phyloP scores from a whole-genome alignment of 2,888 invertebrate species.

The Noctua janthe region DNA sequence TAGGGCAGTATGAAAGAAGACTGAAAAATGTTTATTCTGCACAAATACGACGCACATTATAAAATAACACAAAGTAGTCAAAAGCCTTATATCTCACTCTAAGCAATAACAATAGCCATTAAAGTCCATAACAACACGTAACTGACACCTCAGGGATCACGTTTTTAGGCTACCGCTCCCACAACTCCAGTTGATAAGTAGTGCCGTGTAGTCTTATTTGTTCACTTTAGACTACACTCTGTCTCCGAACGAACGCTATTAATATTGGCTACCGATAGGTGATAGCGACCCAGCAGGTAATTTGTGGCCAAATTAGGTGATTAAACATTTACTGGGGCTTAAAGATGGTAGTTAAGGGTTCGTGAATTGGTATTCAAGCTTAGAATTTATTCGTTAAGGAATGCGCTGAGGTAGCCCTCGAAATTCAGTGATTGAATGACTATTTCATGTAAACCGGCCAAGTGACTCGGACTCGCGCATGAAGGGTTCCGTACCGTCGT shows the following conservation, averaged over 20 bases:
- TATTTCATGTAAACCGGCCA: no score
- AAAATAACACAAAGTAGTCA: no score
- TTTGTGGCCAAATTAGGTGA: constrained; percentile 67
- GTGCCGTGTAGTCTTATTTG: constrained; percentile 81
- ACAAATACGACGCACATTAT: no score
- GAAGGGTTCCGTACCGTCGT: no score
- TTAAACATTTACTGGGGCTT: constrained; percentile 59
- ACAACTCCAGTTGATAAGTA: constrained; percentile 81
- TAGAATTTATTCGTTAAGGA: constrained; percentile 11
- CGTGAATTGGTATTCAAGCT: background rate
- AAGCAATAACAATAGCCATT: constrained; percentile 29
- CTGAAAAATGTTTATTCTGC: no score
- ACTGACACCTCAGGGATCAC: constrained; percentile 64
- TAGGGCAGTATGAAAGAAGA: no score
- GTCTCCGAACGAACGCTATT: constrained; percentile 79
- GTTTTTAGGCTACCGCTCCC: constrained; percentile 54
- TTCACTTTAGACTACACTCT: constrained; percentile 82
- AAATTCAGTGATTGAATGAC: no score
- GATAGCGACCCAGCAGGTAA: constrained; percentile 60
- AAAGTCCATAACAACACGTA: constrained; percentile 69
- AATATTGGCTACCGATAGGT: constrained; percentile 81
- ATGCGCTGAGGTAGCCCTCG: no score
- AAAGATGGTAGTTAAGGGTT: background rate
- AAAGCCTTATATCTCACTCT: no score
- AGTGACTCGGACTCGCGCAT: no score